Evolutionary conservation across 2,113 vertebrate genomes (phyloP).

Genomic region (Bombycilla garrulus): DNA sequence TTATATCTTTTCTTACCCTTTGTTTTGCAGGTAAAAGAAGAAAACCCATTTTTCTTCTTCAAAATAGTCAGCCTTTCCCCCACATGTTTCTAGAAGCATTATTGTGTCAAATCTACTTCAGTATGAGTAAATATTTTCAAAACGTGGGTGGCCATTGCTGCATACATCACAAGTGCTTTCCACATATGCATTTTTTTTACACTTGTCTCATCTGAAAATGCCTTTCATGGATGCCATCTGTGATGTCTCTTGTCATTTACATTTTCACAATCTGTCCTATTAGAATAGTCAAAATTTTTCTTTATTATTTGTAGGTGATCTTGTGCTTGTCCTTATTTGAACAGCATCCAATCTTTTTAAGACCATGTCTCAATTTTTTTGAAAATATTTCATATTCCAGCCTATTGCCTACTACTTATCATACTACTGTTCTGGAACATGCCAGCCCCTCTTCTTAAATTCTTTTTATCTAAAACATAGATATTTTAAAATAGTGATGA

Average conservation of each 20-base stretch:
- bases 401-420: background rate
- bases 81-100: background rate
- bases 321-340: background rate
- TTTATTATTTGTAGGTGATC: background rate
- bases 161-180: background rate
- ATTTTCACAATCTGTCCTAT: background rate
- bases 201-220: background rate
- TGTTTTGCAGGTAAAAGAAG: background rate
- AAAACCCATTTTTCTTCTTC: background rate
- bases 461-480: background rate
- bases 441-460: background rate
- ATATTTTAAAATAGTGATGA: background rate
- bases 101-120: background rate
- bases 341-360: background rate
- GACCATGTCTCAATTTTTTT: background rate
- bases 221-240: background rate
- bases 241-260: background rate
- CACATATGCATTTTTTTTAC: background rate
- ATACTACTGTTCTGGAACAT: background rate
- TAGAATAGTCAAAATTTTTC: background rate
- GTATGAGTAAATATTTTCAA: background rate
- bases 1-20: background rate
- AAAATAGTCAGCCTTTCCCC: background rate
- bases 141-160: background rate
- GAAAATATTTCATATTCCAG: background rate